phyloP scores from a whole-genome alignment of 2,113 vertebrate species.

The Grantiella picta region DNA sequence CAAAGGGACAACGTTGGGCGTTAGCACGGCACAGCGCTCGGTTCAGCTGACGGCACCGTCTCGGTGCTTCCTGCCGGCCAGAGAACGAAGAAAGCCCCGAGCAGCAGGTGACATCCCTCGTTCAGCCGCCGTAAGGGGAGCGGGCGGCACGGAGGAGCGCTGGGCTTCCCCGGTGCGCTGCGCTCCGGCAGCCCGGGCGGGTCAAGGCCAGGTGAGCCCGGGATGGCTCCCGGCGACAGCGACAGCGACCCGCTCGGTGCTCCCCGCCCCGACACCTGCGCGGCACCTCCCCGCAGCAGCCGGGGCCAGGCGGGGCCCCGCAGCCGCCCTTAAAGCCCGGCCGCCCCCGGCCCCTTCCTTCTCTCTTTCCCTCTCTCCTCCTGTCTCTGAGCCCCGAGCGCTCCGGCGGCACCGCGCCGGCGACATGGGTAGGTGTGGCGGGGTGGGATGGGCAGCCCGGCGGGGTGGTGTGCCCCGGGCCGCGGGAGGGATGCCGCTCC shows the following conservation, averaged over 20 bases:
- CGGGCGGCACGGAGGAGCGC: neutral
- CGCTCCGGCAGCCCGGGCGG: neutral
- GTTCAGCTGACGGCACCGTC: rapidly evolving
- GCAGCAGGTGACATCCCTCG: neutral
- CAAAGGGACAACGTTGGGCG: rapidly evolving
- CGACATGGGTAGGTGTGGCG: constrained; percentile 9
- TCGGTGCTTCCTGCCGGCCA: rapidly evolving
- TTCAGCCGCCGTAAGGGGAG: rapidly evolving
- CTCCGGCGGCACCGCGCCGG: neutral
- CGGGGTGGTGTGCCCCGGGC: neutral
- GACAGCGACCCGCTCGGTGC: too few relatives aligned
- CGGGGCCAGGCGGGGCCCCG: neutral
- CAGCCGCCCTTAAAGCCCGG: neutral
- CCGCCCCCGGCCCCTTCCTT: rapidly evolving
- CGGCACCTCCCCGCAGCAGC: neutral
- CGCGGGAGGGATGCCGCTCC: neutral
- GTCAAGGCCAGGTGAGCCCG: neutral
- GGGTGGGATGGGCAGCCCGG: neutral
- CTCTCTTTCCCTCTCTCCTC: neutral
- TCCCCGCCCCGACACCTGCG: neutral
- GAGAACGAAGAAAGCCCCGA: neutral
- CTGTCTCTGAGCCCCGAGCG: neutral
- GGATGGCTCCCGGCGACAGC: neutral
- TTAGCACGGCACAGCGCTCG: rapidly evolving
- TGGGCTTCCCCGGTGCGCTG: neutral